phyloP scores from a whole-genome alignment of 2,797 vertebrate species.

The Galagoides demidoff region DNA sequence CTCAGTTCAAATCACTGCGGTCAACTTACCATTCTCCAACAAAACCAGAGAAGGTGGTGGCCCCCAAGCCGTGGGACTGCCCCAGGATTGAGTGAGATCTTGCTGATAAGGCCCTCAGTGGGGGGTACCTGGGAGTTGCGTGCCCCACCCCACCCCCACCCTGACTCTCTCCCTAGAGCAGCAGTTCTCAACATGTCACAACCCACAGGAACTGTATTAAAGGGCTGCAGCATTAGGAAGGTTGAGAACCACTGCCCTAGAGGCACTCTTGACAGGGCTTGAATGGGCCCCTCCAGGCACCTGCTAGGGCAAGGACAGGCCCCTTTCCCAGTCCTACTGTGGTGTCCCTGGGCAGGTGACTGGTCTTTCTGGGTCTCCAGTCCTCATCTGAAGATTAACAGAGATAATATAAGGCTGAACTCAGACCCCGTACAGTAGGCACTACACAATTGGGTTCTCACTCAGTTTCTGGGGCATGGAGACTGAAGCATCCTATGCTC shows the following conservation, averaged over 20 bases:
- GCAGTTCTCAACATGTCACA: too few species aligned
- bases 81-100: neutral
- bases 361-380: neutral
- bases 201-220: too few species aligned
- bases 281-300: too few species aligned
- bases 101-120: neutral
- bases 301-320: too few species aligned
- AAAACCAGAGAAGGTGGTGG: accelerated
- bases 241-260: too few species aligned
- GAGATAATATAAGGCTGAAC: neutral
- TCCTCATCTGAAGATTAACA: neutral
- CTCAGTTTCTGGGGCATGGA: neutral
- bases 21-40: neutral
- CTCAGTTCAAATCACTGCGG: neutral
- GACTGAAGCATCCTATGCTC: neutral
- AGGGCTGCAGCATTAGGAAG: too few species aligned
- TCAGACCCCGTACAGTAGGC: too few species aligned
- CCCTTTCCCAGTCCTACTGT: too few species aligned
- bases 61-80: accelerated
- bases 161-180: neutral
- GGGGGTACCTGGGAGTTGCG: neutral
- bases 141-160: too few species aligned
- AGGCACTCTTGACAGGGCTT: neutral
- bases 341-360: too few species aligned
- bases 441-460: neutral